These are phyloP conservation scores for Drosophila pseudoobscura DNA, from an alignment of 1,140 invertebrate genomes.

Conservation along the genomic window DNA sequence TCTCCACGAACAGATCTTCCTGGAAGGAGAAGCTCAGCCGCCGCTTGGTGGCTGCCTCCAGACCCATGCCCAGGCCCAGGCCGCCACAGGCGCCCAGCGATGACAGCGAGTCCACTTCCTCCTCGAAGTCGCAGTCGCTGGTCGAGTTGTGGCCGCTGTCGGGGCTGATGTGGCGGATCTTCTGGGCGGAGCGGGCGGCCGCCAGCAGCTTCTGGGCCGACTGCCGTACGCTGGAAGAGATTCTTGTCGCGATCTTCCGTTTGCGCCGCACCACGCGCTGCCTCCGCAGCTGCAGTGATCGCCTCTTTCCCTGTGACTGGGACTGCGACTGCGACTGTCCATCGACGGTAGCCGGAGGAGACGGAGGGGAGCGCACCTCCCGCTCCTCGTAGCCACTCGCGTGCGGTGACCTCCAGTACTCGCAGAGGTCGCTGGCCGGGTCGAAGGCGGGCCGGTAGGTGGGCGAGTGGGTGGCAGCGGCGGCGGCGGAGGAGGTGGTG, in stretches of 20 bases:
- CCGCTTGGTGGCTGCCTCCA: constrained; percentile 64
- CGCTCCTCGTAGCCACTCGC: constrained; percentile 56
- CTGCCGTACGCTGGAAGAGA: constrained; percentile 51
- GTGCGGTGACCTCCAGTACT: constrained; percentile 60
- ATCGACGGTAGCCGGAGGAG: not conserved
- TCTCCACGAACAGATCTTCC: constrained; percentile 57
- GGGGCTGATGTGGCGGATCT: constrained; percentile 70
- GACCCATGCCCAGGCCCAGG: not conserved
- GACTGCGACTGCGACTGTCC: not conserved
- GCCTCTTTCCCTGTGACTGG: constrained; percentile 27
- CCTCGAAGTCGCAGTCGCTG: constrained; percentile 58
- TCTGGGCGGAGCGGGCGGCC: constrained; percentile 40
- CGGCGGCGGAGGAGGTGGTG: not conserved
- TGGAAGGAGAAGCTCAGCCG: constrained; percentile 72
- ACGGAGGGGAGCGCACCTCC: constrained; percentile 61
- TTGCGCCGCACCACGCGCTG: constrained; percentile 59
- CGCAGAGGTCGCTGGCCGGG: constrained; percentile 70
- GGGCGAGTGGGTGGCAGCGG: constrained; percentile 32
- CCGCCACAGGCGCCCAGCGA: not conserved
- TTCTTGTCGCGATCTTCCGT: constrained; percentile 54
- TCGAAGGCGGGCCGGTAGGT: constrained; percentile 72
- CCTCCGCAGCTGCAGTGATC: constrained; percentile 47
- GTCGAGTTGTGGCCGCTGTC: constrained; percentile 78
- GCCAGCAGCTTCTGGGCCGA: constrained; percentile 61
- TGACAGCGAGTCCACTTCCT: constrained; percentile 12